phyloP scores from a whole-genome alignment of 2,797 vertebrate species.

The Phoebastria nigripes region DNA sequence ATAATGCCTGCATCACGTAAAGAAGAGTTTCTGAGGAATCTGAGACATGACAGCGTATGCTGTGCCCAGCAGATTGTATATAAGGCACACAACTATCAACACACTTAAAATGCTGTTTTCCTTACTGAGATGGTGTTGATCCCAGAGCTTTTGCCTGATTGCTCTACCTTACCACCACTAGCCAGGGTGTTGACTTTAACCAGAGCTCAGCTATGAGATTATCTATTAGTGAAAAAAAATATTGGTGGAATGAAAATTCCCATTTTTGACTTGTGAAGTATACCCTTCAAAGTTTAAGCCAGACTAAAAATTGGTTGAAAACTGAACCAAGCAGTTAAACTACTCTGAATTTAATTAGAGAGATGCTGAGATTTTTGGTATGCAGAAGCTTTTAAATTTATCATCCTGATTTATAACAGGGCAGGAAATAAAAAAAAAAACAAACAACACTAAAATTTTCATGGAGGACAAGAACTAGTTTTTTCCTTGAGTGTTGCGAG shows the following conservation, averaged over 20 bases:
- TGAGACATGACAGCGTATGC: fast-evolving
- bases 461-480: background rate
- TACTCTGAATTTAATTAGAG: background rate
- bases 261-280: background rate
- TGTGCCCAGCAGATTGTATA: background rate
- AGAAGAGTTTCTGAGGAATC: background rate
- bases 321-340: background rate
- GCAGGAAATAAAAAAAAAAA: background rate
- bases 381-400: background rate
- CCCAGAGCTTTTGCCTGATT: background rate
- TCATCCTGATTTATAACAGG: background rate
- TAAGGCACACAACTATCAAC: background rate
- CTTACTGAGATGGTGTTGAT: background rate
- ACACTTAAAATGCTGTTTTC: background rate
- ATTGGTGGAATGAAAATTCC: background rate
- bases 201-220: background rate
- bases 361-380: background rate
- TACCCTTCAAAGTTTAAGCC: background rate
- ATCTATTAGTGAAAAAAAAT: background rate
- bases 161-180: background rate
- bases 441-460: background rate
- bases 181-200: background rate
- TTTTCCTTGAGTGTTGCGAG: background rate
- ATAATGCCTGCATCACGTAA: background rate
- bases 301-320: background rate